Base-by-base conservation (phyloP, 2,888 invertebrate species). In the Xylophagus ater region DNA sequence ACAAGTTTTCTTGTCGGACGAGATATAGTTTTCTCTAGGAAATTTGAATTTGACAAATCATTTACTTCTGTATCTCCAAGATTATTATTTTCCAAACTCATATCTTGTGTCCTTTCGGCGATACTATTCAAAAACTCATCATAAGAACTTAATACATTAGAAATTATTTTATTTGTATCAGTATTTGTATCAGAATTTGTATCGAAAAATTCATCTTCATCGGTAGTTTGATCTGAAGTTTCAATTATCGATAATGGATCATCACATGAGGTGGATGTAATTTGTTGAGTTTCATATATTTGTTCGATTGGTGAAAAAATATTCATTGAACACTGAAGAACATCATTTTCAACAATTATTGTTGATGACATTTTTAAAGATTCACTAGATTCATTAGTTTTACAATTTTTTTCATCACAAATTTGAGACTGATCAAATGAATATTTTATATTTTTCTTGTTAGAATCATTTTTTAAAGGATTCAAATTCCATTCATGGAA, bases 61-160 rank as follows among this genome's bases (percentile, higher is more conserved):
- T 19, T 8, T 26, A 5, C 8, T 28, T 12, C 3, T 18, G 21
- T 10, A 30, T 15, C n/a, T n/a, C n/a, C n/a, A n/a, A n/a, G n/a
- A n/a, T n/a, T n/a, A n/a, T n/a, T n/a, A n/a, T n/a, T n/a, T n/a
- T n/a, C n/a, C n/a, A n/a, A n/a, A 37, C 31, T 37, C 17, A 31
- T 12, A 4, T 30, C 37, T 7, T 37, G 30, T 6, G 20, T 5
- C 18, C 13, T n/a, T 5, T 14, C 23, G 12, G 30, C 30, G 3
- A 37, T 37, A n/a, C 37, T 37, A 4, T 37, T 15, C 5, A 37
- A 18, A 17, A 37, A 37, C 10, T n/a, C 17, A 31, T 37, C 37
- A 19, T 37, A 37, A 3, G 37, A 37, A 9, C 12, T 9, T 3
- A 37, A 17, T 24, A 31, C 26, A 8, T 18, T 20, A 20, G 28